These are phyloP conservation scores for Myotis myotis DNA, from an alignment of 2,797 vertebrate species.

Conservation along the genomic window DNA sequence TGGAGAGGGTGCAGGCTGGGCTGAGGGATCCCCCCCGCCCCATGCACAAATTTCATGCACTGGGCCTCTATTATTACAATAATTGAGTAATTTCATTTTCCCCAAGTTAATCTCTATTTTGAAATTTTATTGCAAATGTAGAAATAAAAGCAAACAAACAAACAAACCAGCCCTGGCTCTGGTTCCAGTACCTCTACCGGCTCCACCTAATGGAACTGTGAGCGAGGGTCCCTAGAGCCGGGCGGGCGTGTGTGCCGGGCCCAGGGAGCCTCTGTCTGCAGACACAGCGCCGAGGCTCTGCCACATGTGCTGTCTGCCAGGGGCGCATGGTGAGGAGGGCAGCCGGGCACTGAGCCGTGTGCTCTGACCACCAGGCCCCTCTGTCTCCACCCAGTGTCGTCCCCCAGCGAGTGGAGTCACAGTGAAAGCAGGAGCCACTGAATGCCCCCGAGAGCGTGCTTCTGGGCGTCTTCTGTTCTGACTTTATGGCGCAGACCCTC, in stretches of 20 bases:
- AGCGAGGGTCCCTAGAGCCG: neutral
- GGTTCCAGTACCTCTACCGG: neutral
- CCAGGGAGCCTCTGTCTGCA: neutral
- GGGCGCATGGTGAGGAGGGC: neutral
- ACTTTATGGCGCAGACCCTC: neutral
- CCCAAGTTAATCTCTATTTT: constrained; percentile 44
- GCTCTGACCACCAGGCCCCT: neutral
- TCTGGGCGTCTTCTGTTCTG: neutral
- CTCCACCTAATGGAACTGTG: neutral
- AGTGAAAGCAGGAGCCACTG: neutral
- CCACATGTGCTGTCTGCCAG: neutral
- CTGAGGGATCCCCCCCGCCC: no score
- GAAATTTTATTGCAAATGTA: constrained; percentile 22
- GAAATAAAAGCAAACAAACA: neutral
- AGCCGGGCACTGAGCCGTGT: accelerated
- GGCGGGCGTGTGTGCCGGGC: neutral
- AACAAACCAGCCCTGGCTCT: neutral
- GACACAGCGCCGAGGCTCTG: neutral
- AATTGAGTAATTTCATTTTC: neutral
- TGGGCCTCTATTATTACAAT: neutral
- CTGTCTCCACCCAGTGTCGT: neutral
- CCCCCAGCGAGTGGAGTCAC: neutral
- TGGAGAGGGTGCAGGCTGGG: no score
- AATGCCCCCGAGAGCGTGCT: accelerated
- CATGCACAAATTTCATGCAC: no score